Evolutionary conservation across 2,113 vertebrate genomes (phyloP), one percentile per base, ranked within the genome.

Genomic region (Pteronura brasiliensis): DNA sequence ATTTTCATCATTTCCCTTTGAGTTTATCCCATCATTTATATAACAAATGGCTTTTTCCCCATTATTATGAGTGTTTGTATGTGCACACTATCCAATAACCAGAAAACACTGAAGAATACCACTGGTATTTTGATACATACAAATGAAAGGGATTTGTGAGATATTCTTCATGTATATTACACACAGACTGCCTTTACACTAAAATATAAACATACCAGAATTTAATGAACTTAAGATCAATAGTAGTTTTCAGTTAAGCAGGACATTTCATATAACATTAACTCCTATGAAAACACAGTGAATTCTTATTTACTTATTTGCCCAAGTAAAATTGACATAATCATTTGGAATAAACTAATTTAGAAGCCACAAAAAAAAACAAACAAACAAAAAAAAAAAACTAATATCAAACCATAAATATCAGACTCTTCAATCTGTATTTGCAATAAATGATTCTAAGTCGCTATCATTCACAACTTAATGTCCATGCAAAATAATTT

Each of bases 1-100:
- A 82, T 90, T 97, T 93, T 96, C 49, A 27, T 96, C 44, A 90
- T 89, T 93, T 81, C 27, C 31, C 81, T 95, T 82, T 71, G 34
- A 86, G 55, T 74, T 93, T 97, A 89, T 63, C 21, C 31, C 17
- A 81, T 81, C 29, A 65, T 76, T 96, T 93, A 52, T 59, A 44
- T 77, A 82, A 85, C 29, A 93, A 93, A 94, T 59, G 10, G 10
- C 34, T 92, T 63, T 92, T 84, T 27, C 93, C 5, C 29, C 52
- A 44, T 65, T 84, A 49, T 47, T 57, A 11, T 59, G 42, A 59
- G 23, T 72, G 20, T 88, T 20, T 93, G 4, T 71, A 15, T 84
- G 9, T 67, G 0, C 47, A 44, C 81, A 80, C 69, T 29, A 65
- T 23, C 27, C 14, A 52, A 42, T 89, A 95, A 47, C 65, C n/a